Conservation (phyloP, 2,888 invertebrate species). For the Epiblema foenella region DNA sequence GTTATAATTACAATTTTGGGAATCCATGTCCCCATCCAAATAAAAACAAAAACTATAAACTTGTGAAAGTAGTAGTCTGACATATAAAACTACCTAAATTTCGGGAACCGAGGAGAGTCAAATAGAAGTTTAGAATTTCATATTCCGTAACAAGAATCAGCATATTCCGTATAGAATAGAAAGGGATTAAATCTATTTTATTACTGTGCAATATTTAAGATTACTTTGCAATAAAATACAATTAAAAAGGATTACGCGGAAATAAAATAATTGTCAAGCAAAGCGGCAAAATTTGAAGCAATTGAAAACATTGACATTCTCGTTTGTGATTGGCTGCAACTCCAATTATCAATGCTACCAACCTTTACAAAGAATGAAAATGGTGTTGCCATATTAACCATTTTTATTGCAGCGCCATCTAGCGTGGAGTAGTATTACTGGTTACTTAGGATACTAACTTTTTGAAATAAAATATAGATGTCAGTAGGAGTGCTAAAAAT, state of each 20-base stretch:
- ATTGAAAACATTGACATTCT: conserved; percentile 7
- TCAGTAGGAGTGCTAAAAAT: conserved; percentile 17
- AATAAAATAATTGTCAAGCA: not conserved
- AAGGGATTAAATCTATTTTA: not conserved
- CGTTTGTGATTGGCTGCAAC: not conserved
- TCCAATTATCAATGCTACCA: conserved; percentile 12
- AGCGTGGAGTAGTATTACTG: conserved; percentile 39
- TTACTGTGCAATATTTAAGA: not conserved
- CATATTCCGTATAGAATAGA: not conserved
- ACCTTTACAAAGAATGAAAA: not conserved
- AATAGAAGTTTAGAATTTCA: not conserved
- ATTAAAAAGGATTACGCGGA: not conserved
- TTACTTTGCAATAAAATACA: not conserved
- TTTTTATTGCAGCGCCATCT: conserved; percentile 32
- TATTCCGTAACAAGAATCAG: not conserved
- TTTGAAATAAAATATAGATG: not conserved
- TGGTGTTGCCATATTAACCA: conserved; percentile 49
- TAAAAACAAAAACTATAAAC: not conserved
- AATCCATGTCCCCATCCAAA: not conserved
- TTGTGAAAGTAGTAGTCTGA: not conserved
- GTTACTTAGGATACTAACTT: not conserved
- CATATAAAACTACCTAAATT: not conserved
- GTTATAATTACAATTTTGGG: not conserved
- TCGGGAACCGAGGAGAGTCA: not conserved
- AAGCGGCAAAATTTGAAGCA: conserved; percentile 5